Base-by-base conservation (phyloP, 1,140 invertebrate species). In the Planococcus citri region DNA sequence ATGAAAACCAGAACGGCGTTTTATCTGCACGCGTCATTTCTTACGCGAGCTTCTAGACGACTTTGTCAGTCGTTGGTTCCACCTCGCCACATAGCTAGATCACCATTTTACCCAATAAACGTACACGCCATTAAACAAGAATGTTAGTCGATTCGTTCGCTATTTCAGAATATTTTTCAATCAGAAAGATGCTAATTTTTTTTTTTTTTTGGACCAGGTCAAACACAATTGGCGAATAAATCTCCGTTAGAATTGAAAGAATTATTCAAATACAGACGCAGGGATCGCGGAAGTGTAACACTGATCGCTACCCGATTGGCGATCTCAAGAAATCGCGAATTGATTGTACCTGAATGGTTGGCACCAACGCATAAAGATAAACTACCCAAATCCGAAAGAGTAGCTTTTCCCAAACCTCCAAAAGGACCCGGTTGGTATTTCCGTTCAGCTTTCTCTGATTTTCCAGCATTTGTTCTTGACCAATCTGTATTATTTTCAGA, bases 1-100 rank as follows among this genome's bases (percentile, higher is more conserved):
- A 95, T 97, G 92, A 97, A 97, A 81, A 97, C 95, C 51, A 84
- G 94, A 74, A 94, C 94, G 72, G 94, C 94, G 27, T 97, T 97
- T 81, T 97, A 95, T 81, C 82, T 97, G 73, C 87, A 90, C 75
- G 94, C 90, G 2, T 94, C 93, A 73, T 86, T 90, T 37, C 81
- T 94, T 73, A 95, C 94, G 57, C 84, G 91, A 72, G 85, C 95
- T 21, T 92, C 94, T 24, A 85, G 95, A 57, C 82, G 90, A 68
- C 81, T 95, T 61, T 94, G 92, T 77, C 84, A 88, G 69, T 86
- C 89, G 71, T 86, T 95, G 73, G 85, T 96, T 72, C 86, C 88
- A 72, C 88, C 91, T 9, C 79, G 90, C 37, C 92, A 94, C 79
- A 89, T 90, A 33, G 91, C 94, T 57, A 82, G 94, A 72, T 88